phyloP scores from a whole-genome alignment of 64 coral and sea anemone species.

The Exaiptasia diaphana region DNA sequence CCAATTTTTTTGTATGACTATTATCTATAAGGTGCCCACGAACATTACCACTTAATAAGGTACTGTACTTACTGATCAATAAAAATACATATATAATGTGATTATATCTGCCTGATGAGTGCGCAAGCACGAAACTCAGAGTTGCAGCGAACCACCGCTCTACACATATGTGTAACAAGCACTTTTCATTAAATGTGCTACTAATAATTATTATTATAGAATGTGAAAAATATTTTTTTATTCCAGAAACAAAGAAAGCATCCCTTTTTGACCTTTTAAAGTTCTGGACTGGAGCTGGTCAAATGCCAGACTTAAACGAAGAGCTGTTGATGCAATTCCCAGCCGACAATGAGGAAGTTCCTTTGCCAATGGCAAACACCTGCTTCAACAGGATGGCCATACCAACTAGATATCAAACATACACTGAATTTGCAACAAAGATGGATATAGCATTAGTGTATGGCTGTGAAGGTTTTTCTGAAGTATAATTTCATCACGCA shows the following conservation, averaged over 20 bases:
- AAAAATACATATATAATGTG: no score
- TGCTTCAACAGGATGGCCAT: constrained; percentile 1
- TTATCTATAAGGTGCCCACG: no score
- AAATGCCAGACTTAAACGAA: constrained; percentile 7
- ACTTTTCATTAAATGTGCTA: neutral
- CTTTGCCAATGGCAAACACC: constrained; percentile 14
- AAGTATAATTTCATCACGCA: constrained; percentile 17
- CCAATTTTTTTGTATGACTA: no score
- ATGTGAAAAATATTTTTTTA: neutral
- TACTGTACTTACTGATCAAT: no score
- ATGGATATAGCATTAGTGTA: constrained; percentile 16
- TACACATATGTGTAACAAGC: no score
- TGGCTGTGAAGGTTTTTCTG: constrained; percentile 36
- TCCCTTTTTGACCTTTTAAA: neutral
- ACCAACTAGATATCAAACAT: neutral
- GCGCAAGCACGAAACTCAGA: no score
- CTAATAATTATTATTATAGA: neutral
- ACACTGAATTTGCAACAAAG: constrained; percentile 22
- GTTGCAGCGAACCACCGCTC: no score
- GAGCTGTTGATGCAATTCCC: constrained; percentile 4
- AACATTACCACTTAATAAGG: no score
- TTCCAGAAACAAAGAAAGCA: constrained; percentile 6
- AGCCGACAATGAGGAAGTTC: neutral
- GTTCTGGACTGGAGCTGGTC: constrained; percentile 1
- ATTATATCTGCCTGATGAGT: no score